Conservation (phyloP, 1,140 invertebrate species). For the Micrasema longulum region DNA sequence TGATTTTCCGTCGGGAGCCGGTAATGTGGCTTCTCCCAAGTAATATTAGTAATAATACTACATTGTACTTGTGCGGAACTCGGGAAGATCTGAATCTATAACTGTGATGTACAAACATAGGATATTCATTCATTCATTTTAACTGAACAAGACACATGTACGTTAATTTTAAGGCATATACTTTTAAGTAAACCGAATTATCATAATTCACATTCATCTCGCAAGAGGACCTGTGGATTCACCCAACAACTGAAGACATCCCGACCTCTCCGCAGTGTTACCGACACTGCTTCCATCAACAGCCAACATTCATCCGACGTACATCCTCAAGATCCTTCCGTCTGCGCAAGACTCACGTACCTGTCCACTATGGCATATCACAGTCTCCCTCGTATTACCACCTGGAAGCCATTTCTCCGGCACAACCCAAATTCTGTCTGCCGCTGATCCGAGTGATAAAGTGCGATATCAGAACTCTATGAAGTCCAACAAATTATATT, state of each 20-base stretch:
- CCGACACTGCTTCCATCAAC: constrained; percentile 10
- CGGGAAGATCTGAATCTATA: constrained; percentile 54
- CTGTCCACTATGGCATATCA: constrained; percentile 37
- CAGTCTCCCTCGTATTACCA: not conserved
- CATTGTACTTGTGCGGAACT: constrained; percentile 45
- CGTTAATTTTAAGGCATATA: constrained; percentile 51
- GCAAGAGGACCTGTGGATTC: not conserved
- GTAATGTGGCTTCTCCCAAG: constrained; percentile 1
- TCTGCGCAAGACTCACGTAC: constrained; percentile 38
- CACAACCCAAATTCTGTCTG: constrained; percentile 1
- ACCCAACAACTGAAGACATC: not conserved
- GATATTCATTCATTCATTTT: constrained; percentile 52
- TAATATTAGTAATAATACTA: constrained; percentile 31
- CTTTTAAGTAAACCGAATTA: constrained; percentile 50
- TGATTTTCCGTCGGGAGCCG: constrained; percentile 47
- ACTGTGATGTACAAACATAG: constrained; percentile 54
- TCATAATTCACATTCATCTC: constrained; percentile 32
- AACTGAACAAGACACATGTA: constrained; percentile 48
- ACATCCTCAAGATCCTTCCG: constrained; percentile 36
- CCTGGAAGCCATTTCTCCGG: constrained; percentile 12
- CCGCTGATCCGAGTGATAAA: constrained; percentile 26
- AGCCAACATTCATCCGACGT: constrained; percentile 6
- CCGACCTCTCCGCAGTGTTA: constrained; percentile 9
- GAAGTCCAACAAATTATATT: constrained; percentile 41
- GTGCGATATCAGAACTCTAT: constrained; percentile 46